Evolutionary conservation across 2,888 invertebrate species (phyloP).

Genomic region (Nomada fucata): DNA sequence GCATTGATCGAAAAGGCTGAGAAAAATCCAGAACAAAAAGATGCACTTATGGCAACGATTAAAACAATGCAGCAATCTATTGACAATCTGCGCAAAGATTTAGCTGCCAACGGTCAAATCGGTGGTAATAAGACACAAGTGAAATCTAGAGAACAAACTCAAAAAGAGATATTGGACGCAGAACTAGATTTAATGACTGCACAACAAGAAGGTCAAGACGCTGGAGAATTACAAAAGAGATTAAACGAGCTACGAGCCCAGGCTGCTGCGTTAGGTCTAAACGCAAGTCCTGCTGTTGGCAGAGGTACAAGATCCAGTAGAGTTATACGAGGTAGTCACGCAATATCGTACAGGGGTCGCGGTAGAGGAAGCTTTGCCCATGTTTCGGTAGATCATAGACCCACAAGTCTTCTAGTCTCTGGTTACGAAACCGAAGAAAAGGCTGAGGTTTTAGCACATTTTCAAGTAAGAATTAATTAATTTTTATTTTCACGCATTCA

Average conservation of each 20-base stretch:
- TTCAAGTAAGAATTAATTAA: constrained; percentile 88
- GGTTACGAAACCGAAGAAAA: constrained; percentile 94
- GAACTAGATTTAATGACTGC: constrained; percentile 96
- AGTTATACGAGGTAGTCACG: constrained; percentile 76
- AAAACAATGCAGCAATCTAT: constrained; percentile 93
- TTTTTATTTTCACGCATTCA: background rate
- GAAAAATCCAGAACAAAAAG: constrained; percentile 91
- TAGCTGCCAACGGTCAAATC: constrained; percentile 86
- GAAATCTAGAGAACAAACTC: constrained; percentile 92
- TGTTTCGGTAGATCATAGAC: constrained; percentile 93
- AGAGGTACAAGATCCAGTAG: constrained; percentile 75
- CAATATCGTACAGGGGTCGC: constrained; percentile 75
- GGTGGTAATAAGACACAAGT: constrained; percentile 84
- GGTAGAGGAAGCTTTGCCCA: constrained; percentile 84
- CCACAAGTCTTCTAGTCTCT: constrained; percentile 93
- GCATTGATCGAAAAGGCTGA: constrained; percentile 93
- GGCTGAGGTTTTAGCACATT: constrained; percentile 91
- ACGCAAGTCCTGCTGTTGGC: constrained; percentile 68
- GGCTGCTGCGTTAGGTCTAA: constrained; percentile 84
- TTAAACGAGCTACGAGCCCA: constrained; percentile 88
- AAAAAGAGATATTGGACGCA: constrained; percentile 95
- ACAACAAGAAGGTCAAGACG: constrained; percentile 95
- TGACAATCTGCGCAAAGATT: constrained; percentile 90
- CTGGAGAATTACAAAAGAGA: constrained; percentile 91
- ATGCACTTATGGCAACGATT: constrained; percentile 91